phyloP scores from a whole-genome alignment of 64 coral and sea anemone species.

The Porites lutea region DNA sequence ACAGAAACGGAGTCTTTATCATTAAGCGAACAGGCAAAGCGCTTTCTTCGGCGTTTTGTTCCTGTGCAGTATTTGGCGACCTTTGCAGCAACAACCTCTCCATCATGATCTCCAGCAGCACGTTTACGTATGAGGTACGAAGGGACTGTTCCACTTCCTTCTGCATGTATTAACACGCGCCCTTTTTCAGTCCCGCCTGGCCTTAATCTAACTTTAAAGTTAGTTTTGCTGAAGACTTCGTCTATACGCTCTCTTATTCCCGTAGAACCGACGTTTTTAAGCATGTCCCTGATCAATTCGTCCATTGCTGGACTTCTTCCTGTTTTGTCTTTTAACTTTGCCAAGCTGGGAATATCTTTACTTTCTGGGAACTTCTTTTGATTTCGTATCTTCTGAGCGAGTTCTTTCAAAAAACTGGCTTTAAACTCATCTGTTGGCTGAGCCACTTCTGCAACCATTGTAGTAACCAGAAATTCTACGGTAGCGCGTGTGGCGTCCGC shows the following conservation, averaged over 20 bases:
- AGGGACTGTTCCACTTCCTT: background rate
- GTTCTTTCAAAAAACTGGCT: constrained; percentile 22
- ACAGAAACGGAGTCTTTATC: background rate
- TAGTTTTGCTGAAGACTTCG: background rate
- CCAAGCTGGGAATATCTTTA: constrained; percentile 9
- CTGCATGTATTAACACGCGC: background rate
- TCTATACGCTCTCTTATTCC: background rate
- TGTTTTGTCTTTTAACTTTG: constrained; percentile 6
- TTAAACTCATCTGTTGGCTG: constrained; percentile 35
- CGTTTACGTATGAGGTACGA: constrained; percentile 13
- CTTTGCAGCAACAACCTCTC: background rate
- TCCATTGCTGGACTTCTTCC: constrained; percentile 35
- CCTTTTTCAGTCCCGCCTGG: background rate
- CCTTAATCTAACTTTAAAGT: background rate
- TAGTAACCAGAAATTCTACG: constrained; percentile 53
- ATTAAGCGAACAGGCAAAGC: background rate
- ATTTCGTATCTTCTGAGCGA: background rate
- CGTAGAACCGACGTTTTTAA: background rate
- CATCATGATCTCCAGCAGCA: constrained; percentile 1
- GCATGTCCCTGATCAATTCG: background rate
- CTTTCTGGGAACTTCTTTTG: constrained; percentile 10
- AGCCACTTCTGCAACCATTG: constrained; percentile 60
- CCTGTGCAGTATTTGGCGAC: background rate
- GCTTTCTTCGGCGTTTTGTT: background rate
- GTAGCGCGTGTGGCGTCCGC: constrained; percentile 48